A percentile compares a stretch with the other conserved stretches of the same genome.
Evolutionary conservation across 1,140 invertebrate genomes (phyloP).

Genomic region (Chymomyza costata): DNA sequence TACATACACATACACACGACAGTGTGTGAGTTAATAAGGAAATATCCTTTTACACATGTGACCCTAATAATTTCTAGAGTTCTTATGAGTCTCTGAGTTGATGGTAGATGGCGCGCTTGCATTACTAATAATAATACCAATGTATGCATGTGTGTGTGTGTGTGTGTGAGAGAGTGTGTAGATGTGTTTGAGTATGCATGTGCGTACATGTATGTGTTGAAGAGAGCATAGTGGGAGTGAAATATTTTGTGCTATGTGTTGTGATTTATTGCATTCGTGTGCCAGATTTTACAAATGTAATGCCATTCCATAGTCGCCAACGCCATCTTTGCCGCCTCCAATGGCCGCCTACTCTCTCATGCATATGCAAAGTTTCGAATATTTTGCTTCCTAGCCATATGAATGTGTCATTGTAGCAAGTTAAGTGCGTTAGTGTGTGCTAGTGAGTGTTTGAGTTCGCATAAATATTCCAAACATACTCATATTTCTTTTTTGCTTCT

Average conservation of each 20-base stretch:
- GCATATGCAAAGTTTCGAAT: conserved; percentile 71
- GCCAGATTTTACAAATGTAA: conserved; percentile 73
- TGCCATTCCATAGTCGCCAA: conserved; percentile 46
- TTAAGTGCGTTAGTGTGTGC: conserved; percentile 7
- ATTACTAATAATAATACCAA: conserved; percentile 27
- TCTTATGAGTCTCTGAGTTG: conserved; percentile 40
- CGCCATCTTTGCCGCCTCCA: background rate
- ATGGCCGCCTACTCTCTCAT: conserved; percentile 24
- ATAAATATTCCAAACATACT: conserved; percentile 61
- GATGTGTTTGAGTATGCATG: conserved; percentile 16
- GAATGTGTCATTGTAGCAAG: conserved; percentile 51
- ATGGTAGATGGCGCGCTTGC: conserved; percentile 45
- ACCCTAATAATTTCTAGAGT: conserved; percentile 67
- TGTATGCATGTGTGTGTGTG: conserved; percentile 1
- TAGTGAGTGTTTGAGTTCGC: conserved; percentile 29
- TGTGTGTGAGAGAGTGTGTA: conserved; percentile 10
- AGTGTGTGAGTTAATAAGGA: conserved; percentile 61
- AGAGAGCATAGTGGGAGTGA: too few species aligned
- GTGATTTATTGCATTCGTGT: conserved; percentile 73
- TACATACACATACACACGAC: conserved; percentile 1
- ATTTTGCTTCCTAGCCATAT: conserved; percentile 46
- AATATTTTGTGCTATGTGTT: conserved; percentile 53
- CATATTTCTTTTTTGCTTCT: conserved; percentile 59
- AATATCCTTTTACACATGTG: conserved; percentile 73
- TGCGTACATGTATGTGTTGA: conserved; percentile 19